Evolutionary conservation across 2,888 invertebrate species (phyloP), one percentile per base, ranked within the genome.

Genomic region (Trilocha varians): DNA sequence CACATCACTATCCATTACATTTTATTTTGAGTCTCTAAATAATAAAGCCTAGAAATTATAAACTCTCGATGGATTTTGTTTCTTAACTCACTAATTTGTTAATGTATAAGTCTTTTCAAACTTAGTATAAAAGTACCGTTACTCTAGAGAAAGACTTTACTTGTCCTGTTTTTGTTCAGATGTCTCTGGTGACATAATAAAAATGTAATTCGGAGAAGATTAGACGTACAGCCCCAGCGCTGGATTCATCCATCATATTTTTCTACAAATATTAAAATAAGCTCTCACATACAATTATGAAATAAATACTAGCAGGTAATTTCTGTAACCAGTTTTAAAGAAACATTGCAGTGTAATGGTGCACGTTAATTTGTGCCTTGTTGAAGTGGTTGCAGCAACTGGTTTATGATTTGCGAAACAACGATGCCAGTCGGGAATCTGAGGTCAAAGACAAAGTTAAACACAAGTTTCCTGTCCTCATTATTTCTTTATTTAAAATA

Each of bases 121-220:
- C n/a, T n/a, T n/a, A n/a, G n/a, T n/a, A n/a, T n/a, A n/a, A n/a
- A n/a, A n/a, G n/a, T n/a, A n/a, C n/a, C 41, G 43, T 35, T 46
- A 47, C 43, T 34, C 34, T 43, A 37, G 38, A 41, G 43, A 47
- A n/a, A n/a, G n/a, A 52, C 48, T 49, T 50, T 44, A 49, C 45
- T 49, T 34, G 37, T 41, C 37, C 41, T 33, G n/a, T 33, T 33
- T 41, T 41, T 32, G 18, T 33, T 9, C 36, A 13, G 5, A 14
- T 11, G 17, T 37, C 37, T 33, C 14, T n/a, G 8, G 33, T 41
- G 37, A 34, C 18, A 36, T 36, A 33, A 37, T 37, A 34, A 33
- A 37, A 37, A 41, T 32, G 13, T 33, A 41, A 36, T 36, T 16
- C 13, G 9, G 25, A 35, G 36, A 37, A 34, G 36, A 41, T 16